Base-by-base conservation (phyloP, 2,113 vertebrate species). In the Miniopterus natalensis region DNA sequence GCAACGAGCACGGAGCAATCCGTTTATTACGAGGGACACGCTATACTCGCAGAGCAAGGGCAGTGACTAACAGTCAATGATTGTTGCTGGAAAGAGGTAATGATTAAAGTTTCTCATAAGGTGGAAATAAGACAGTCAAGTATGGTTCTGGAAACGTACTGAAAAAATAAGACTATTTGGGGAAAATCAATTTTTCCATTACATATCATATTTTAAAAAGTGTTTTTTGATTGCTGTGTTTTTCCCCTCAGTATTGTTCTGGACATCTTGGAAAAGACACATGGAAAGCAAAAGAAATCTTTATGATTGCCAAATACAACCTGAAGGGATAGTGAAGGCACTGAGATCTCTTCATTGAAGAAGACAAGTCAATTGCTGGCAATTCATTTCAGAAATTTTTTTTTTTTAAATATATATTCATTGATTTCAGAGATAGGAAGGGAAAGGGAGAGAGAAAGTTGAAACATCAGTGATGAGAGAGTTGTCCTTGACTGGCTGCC, bases 1-100 rank as follows among this genome's bases (percentile, higher is more conserved):
- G 97, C 79, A 94, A 91, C 88, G 59, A 96, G 88, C 92, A 94
- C 71, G 63, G 96, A 91, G 85, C 45, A 96, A 95, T 95, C 61
- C 13, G 12, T 40, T 95, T 94, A 97, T 95, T 75, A 96, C 66
- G 61, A 88, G 66, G 68, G 59, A 91, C 61, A 88, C 42, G 84
- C 77, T 21, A 90, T 65, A 77, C 13, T 15, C 2, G 36, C 71
- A 53, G 42, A 74, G 68, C 85, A 61, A 94, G 84, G 88, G n/a
- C 78, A 83, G 31, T 40, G 73, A 49, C 90, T 93, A 25, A 88
- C 63, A 66, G 29, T 8, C 45, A 85, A 40, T 36, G 65, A 75
- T 65, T 49, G 47, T 23, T 75, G 80, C 66, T 83, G 45, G 36
- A 74, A 89, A 83, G 63, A 84, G 51, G 87, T 88, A 88, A 88